These are phyloP conservation scores for Patella caerulea DNA, from an alignment of 2,888 invertebrate genomes.

Conservation along the genomic window DNA sequence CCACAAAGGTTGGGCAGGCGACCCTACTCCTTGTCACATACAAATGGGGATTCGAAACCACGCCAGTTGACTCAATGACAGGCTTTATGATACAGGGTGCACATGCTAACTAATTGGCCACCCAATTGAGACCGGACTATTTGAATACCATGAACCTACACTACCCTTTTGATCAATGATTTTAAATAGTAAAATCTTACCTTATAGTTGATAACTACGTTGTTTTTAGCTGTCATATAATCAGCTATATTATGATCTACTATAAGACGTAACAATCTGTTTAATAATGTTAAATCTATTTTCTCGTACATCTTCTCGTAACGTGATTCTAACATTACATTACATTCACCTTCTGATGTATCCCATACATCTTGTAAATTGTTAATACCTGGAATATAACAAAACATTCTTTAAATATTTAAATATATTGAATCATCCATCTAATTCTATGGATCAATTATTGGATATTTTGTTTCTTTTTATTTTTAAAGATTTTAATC, in stretches of 20 bases:
- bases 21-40: too few species aligned
- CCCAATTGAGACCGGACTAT: too few species aligned
- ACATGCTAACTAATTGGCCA: too few species aligned
- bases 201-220: slow-evolving; percentile 99
- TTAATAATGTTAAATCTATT: slow-evolving; percentile 97
- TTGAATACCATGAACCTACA: too few species aligned
- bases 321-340: slow-evolving; percentile 95
- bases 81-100: too few species aligned
- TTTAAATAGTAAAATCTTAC: slow-evolving; percentile 65
- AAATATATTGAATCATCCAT: too few species aligned
- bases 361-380: slow-evolving; percentile 96
- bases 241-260: slow-evolving; percentile 99
- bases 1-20: too few species aligned
- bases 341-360: slow-evolving; percentile 97
- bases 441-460: too few species aligned
- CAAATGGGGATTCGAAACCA: too few species aligned
- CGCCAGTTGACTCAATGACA: too few species aligned
- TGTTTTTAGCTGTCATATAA: slow-evolving; percentile 99
- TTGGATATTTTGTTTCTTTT: neutral
- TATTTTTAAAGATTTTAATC: neutral
- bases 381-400: slow-evolving; percentile 82
- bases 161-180: too few species aligned
- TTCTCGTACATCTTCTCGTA: slow-evolving; percentile 99
- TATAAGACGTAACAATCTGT: slow-evolving; percentile 93
- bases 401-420: too few species aligned